These are phyloP conservation scores for Thunnus thynnus DNA, from an alignment of 2,113 vertebrate species.

Conservation along the genomic window DNA sequence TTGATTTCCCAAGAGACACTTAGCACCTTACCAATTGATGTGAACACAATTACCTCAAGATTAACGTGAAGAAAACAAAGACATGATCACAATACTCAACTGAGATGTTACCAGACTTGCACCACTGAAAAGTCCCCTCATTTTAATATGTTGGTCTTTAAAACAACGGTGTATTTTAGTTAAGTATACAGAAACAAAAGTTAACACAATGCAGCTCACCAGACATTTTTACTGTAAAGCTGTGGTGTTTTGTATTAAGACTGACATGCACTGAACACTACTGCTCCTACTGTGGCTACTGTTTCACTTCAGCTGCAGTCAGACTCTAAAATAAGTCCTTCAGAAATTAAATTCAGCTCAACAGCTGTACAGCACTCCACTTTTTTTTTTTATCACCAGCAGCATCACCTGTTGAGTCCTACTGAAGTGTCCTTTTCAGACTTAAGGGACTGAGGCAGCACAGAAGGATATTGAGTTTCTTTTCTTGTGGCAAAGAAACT, in stretches of 20 bases:
- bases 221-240: background rate
- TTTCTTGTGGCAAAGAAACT: background rate
- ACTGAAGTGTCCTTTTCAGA: conserved; percentile 1
- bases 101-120: conserved; percentile 6
- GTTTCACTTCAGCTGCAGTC: background rate
- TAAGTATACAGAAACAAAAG: background rate
- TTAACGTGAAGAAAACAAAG: conserved; percentile 60
- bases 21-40: conserved; percentile 26
- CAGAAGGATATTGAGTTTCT: background rate
- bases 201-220: background rate
- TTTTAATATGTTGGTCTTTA: background rate
- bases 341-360: background rate
- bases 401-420: conserved; percentile 21
- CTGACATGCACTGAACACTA: background rate
- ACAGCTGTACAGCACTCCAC: background rate
- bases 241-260: background rate
- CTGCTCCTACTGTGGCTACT: background rate
- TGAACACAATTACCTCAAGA: conserved; percentile 62
- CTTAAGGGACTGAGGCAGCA: background rate
- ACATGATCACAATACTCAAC: conserved; percentile 20
- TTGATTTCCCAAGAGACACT: conserved; percentile 70
- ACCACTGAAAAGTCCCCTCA: background rate
- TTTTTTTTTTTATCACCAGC: background rate
- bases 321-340: background rate
- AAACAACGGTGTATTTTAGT: background rate